Evolutionary conservation across 2,797 vertebrate genomes (phyloP).

Genomic region (Sebastes iracundus): DNA sequence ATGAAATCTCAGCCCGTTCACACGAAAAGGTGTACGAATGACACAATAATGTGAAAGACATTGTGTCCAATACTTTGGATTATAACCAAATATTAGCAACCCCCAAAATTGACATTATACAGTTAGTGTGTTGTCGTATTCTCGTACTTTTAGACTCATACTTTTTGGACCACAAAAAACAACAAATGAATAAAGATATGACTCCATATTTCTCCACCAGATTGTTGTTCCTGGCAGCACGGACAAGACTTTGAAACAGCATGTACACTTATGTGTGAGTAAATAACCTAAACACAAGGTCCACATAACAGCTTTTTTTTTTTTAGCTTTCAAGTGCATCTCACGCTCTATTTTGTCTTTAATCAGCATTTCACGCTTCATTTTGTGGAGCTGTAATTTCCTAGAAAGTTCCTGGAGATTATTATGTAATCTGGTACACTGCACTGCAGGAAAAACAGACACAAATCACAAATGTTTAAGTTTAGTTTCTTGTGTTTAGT

Average conservation of each 20-base stretch:
- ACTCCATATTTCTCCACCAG: background rate
- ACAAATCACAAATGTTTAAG: background rate
- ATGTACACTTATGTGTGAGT: background rate
- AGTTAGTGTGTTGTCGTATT: background rate
- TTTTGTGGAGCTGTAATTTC: constrained; percentile 1
- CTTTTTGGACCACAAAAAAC: background rate
- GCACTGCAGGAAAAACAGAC: background rate
- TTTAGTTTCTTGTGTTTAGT: background rate
- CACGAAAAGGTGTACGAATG: too few species aligned
- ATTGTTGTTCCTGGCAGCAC: constrained; percentile 1
- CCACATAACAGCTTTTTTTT: background rate
- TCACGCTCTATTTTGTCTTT: background rate
- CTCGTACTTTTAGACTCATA: background rate
- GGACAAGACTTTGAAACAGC: background rate
- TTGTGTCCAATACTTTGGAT: background rate
- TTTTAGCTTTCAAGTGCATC: background rate
- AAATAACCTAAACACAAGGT: constrained; percentile 7
- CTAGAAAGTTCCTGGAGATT: background rate
- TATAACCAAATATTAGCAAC: too few species aligned
- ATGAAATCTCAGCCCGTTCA: too few species aligned
- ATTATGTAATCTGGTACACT: background rate
- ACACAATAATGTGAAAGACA: too few species aligned
- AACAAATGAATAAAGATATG: background rate
- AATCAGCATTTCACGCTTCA: background rate
- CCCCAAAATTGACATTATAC: background rate